Conservation (phyloP, 2,888 invertebrate species). For the Eupithecia centaureata region DNA sequence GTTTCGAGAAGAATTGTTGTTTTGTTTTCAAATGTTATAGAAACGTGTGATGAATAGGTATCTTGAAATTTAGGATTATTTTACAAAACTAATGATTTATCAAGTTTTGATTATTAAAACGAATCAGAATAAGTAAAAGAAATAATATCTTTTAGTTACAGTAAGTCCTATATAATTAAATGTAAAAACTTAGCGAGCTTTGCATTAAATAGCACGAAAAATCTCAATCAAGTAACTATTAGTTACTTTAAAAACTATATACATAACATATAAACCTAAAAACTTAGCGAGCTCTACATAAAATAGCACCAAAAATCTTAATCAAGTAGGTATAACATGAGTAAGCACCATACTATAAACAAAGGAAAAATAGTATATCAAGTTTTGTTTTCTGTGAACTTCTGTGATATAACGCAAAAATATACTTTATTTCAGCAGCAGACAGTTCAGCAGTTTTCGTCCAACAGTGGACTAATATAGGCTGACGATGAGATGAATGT, state of each 20-base stretch:
- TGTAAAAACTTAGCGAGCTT: neutral
- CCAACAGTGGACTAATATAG: no score
- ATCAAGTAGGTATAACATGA: neutral
- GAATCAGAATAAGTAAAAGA: neutral
- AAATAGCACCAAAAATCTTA: neutral
- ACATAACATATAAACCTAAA: no score
- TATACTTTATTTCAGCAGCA: neutral
- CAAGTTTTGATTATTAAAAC: neutral
- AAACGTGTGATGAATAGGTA: conserved; percentile 1
- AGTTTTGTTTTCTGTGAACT: no score
- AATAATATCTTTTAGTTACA: no score
- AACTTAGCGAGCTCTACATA: neutral
- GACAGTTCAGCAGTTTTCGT: no score
- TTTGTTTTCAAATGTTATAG: neutral
- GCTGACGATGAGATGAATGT: no score
- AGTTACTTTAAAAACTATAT: no score
- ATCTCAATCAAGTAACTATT: neutral
- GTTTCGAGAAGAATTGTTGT: neutral
- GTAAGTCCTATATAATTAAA: no score
- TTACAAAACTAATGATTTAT: neutral
- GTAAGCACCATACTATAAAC: no score
- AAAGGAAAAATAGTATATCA: no score
- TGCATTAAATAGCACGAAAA: neutral
- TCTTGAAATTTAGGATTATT: neutral
- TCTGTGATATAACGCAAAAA: neutral